Evolutionary conservation across 2,113 vertebrate species (phyloP).

Genomic region (Ariopsis seemanni): DNA sequence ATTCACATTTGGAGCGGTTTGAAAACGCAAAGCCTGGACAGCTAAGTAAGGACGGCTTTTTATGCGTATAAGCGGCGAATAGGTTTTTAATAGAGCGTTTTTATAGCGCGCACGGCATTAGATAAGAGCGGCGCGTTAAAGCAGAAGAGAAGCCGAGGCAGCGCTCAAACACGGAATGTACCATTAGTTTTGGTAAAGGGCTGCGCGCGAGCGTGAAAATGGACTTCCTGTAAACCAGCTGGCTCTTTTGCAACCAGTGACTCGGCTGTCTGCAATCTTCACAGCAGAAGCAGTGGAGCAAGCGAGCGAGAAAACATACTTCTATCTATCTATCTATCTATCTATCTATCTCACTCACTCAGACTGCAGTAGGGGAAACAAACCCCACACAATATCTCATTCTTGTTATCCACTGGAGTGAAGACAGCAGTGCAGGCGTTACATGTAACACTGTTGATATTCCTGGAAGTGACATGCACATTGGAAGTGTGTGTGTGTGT

Average conservation of each 20-base stretch:
- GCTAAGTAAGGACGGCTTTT: background rate
- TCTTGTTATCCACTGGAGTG: background rate
- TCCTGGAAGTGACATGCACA: background rate
- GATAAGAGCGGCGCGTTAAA: too few relatives aligned
- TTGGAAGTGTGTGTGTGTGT: background rate
- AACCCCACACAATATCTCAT: too few relatives aligned
- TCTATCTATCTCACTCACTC: too few relatives aligned
- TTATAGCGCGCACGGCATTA: too few relatives aligned
- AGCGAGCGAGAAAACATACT: background rate
- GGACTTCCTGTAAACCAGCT: constrained; percentile 44
- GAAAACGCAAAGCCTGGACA: background rate
- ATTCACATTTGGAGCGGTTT: background rate
- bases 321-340: too few relatives aligned
- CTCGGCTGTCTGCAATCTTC: constrained; percentile 19
- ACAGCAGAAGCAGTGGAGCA: constrained; percentile 12
- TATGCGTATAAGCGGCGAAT: background rate
- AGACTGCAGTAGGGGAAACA: background rate
- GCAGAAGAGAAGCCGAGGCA: background rate
- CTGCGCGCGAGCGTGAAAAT: background rate
- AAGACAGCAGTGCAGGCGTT: background rate
- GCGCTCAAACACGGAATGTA: background rate
- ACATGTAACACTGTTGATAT: background rate
- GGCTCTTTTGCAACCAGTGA: constrained; percentile 13
- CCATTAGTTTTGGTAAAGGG: constrained; percentile 15
- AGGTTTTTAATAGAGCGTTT: too few relatives aligned